A percentile compares a stretch with the other conserved stretches of the same genome.
Conservation (phyloP, 2,888 invertebrate genomes). For the Pollenia angustigena region DNA sequence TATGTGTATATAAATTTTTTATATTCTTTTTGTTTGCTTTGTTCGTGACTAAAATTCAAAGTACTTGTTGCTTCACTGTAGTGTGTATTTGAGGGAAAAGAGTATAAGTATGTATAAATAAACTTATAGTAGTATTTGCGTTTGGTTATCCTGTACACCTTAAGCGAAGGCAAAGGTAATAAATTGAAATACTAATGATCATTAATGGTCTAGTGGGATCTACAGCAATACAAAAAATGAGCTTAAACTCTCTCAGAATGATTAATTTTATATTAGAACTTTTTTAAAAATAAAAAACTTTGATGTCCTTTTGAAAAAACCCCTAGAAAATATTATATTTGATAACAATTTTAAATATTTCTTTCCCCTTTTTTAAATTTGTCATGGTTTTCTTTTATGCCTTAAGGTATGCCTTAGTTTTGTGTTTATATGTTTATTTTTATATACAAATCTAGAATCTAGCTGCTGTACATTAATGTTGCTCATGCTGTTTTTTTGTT, state of each 20-base stretch:
- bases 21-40: slow-evolving; percentile 6
- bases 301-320: too few species aligned
- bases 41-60: slow-evolving; percentile 61
- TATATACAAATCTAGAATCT: background rate
- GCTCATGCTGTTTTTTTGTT: slow-evolving; percentile 7
- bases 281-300: too few species aligned
- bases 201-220: slow-evolving; percentile 39
- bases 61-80: slow-evolving; percentile 55
- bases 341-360: too few species aligned
- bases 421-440: background rate
- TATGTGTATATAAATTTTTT: background rate
- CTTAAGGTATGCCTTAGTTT: slow-evolving; percentile 10
- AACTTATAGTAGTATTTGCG: background rate
- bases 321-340: too few species aligned
- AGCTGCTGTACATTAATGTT: background rate
- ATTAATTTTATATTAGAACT: too few species aligned
- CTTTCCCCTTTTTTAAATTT: too few species aligned
- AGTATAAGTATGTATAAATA: background rate
- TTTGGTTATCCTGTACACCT: slow-evolving; percentile 32
- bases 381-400: background rate
- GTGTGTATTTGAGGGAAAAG: background rate
- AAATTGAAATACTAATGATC: slow-evolving; percentile 14
- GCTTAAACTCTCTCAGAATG: background rate
- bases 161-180: slow-evolving; percentile 44
- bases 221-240: background rate